phyloP scores from a whole-genome alignment of 2,113 vertebrate genomes.

The Tapirus terrestris region DNA sequence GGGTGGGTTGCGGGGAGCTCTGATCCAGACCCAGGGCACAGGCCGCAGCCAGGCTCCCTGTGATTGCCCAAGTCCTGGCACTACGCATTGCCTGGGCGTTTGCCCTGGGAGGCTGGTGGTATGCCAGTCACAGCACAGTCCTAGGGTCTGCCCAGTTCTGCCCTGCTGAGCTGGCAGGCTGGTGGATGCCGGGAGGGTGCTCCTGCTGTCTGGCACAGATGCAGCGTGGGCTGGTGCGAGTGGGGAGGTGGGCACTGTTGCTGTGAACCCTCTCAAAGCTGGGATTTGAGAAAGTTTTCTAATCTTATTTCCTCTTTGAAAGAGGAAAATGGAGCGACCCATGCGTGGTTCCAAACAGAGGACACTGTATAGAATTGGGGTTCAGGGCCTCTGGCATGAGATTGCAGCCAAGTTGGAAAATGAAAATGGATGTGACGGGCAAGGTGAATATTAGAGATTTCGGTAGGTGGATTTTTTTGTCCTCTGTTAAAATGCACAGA shows the following conservation, averaged over 20 bases:
- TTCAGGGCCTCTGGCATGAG: background rate
- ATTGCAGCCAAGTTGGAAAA: constrained; percentile 1
- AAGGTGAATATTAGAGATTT: background rate
- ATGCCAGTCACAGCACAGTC: constrained; percentile 63
- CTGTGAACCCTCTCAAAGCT: constrained; percentile 7
- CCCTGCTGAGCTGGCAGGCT: constrained; percentile 72
- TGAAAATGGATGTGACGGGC: background rate
- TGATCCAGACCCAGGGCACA: background rate
- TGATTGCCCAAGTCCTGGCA: constrained; percentile 64
- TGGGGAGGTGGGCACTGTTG: constrained; percentile 60
- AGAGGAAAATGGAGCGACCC: background rate
- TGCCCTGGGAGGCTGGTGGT: constrained; percentile 61
- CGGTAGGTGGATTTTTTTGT: background rate
- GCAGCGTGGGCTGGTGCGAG: constrained; percentile 63
- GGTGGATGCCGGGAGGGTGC: constrained; percentile 53
- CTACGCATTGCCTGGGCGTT: constrained; percentile 40
- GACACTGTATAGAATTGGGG: background rate
- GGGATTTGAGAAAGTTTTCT: constrained; percentile 10
- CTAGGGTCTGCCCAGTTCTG: constrained; percentile 73
- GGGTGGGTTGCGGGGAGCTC: constrained; percentile 1
- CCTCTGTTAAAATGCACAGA: background rate
- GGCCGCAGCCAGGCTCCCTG: background rate
- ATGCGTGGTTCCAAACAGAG: background rate
- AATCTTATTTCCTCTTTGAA: background rate
- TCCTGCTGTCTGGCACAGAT: constrained; percentile 70